phyloP scores from a whole-genome alignment of 1,140 invertebrate genomes.

The Temnothorax nylanderi region DNA sequence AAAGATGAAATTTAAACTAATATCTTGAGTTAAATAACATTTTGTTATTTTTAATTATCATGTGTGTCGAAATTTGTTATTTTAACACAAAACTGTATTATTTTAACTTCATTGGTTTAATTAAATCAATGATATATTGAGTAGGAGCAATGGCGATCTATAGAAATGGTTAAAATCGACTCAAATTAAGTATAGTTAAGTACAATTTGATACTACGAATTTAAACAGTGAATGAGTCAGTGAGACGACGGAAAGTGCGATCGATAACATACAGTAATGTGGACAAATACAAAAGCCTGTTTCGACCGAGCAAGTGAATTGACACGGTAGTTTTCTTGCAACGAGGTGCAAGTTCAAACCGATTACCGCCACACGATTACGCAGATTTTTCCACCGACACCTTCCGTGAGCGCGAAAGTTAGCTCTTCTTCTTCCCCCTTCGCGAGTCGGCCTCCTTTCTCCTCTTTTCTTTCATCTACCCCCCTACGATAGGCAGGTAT shows the following conservation, averaged over 20 bases:
- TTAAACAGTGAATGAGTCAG: not conserved
- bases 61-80: too few species aligned
- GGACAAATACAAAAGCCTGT: not conserved
- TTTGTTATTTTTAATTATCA: too few species aligned
- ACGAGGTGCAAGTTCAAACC: constrained; percentile 74
- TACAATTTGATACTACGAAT: too few species aligned
- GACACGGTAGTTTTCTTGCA: constrained; percentile 32
- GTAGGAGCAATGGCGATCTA: too few species aligned
- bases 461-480: constrained; percentile 69
- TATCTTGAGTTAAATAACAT: too few species aligned
- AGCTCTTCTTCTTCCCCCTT: constrained; percentile 56
- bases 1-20: too few species aligned
- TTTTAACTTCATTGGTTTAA: too few species aligned
- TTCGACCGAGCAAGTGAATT: constrained; percentile 16
- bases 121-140: too few species aligned
- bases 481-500: constrained; percentile 69
- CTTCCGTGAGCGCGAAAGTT: constrained; percentile 68
- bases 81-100: too few species aligned
- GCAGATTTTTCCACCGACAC: constrained; percentile 61
- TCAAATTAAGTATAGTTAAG: too few species aligned
- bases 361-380: constrained; percentile 66
- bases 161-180: too few species aligned
- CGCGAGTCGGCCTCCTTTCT: constrained; percentile 68
- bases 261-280: not conserved
- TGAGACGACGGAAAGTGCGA: not conserved